These are phyloP conservation scores for Heliothis virescens DNA, from an alignment of 1,140 invertebrate species.

Conservation along the genomic window DNA sequence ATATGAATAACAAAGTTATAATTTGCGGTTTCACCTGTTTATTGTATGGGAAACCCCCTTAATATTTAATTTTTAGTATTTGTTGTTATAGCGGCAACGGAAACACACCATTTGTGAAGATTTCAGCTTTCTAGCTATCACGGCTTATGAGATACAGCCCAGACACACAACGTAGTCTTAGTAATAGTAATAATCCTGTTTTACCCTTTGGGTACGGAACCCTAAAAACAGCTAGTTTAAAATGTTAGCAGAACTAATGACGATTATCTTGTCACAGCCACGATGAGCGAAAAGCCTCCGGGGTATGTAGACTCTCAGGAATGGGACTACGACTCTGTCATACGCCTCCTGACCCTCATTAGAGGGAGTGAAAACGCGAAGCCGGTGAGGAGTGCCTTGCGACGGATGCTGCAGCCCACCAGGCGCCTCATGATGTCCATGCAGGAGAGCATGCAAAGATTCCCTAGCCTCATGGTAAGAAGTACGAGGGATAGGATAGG, in stretches of 20 bases:
- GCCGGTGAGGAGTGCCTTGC: constrained; percentile 49
- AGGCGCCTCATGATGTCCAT: constrained; percentile 63
- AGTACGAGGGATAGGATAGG: neutral
- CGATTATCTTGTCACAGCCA: constrained; percentile 51
- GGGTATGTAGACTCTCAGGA: constrained; percentile 66
- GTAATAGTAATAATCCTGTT: too few relatives aligned
- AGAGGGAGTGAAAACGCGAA: constrained; percentile 56
- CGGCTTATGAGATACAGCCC: too few relatives aligned
- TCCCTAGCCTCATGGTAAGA: constrained; percentile 67
- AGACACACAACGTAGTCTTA: too few relatives aligned
- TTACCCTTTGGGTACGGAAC: too few relatives aligned
- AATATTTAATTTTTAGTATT: too few relatives aligned
- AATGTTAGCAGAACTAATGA: neutral
- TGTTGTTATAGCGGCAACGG: too few relatives aligned
- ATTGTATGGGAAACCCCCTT: too few relatives aligned
- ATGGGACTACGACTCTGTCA: constrained; percentile 67
- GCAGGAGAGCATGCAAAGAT: constrained; percentile 59
- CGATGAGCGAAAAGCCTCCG: constrained; percentile 53
- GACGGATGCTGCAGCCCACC: constrained; percentile 50
- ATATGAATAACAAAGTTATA: too few relatives aligned
- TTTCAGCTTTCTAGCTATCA: too few relatives aligned
- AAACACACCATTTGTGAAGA: too few relatives aligned
- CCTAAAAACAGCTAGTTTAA: neutral
- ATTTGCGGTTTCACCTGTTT: too few relatives aligned
- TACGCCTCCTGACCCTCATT: constrained; percentile 64